Percentiles rank a stretch among this genome's conserved stretches.
phyloP scores from a whole-genome alignment of 2,113 vertebrate species.

The Diadophis punctatus region DNA sequence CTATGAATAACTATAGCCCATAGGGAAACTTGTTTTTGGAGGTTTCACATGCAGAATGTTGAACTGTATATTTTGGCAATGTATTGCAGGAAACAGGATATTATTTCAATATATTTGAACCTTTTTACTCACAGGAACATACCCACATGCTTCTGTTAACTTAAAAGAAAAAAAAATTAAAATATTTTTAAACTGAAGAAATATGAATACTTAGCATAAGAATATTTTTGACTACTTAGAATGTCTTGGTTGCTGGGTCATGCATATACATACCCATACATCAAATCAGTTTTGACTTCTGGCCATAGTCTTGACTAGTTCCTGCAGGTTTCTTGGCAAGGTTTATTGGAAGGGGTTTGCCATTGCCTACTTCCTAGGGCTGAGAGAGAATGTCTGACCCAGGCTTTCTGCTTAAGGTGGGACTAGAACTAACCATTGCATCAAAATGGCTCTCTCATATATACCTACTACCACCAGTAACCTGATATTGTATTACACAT shows the following conservation, averaged over 20 bases:
- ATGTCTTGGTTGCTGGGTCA: neutral
- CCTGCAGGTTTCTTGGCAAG: neutral
- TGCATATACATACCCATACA: neutral
- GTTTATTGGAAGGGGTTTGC: neutral
- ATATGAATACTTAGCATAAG: neutral
- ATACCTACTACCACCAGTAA: too few relatives aligned
- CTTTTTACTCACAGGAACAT: constrained; percentile 12
- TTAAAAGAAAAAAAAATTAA: neutral
- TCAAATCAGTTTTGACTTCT: neutral
- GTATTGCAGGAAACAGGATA: constrained; percentile 15
- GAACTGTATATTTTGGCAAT: constrained; percentile 17
- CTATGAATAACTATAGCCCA: neutral
- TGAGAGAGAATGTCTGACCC: neutral
- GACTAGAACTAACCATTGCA: neutral
- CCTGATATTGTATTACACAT: neutral
- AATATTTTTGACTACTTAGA: neutral
- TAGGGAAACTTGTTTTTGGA: constrained; percentile 25
- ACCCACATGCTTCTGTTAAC: constrained; percentile 9
- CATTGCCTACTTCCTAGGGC: neutral
- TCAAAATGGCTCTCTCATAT: neutral
- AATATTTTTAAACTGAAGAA: neutral
- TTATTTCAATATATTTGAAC: constrained; percentile 18
- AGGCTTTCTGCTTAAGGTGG: neutral
- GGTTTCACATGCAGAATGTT: constrained; percentile 22
- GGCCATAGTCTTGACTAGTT: neutral